These are phyloP conservation scores for Dryomyza anilis DNA, from an alignment of 2,888 invertebrate genomes.

Conservation along the genomic window DNA sequence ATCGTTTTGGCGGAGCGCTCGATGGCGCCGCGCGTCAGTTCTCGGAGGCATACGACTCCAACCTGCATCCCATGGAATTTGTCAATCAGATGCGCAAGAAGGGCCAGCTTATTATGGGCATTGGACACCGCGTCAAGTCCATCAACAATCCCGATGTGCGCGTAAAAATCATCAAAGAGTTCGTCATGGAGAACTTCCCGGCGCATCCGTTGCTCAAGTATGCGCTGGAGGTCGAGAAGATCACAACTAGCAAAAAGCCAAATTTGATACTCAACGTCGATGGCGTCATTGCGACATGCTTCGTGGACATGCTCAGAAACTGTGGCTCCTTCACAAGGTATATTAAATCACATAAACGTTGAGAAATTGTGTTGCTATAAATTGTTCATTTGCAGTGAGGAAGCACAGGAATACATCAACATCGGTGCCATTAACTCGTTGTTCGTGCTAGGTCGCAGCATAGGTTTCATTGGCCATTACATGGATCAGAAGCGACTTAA, in stretches of 20 bases:
- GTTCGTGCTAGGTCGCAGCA: constrained; percentile 96
- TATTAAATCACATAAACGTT: constrained; percentile 31
- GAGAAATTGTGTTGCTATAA: background rate
- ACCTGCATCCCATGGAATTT: constrained; percentile 96
- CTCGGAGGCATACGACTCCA: constrained; percentile 93
- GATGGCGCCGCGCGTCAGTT: constrained; percentile 98
- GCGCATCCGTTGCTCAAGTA: constrained; percentile 92
- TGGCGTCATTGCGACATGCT: constrained; percentile 96
- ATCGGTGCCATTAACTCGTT: constrained; percentile 98
- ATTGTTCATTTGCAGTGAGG: constrained; percentile 83
- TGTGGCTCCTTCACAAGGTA: constrained; percentile 92
- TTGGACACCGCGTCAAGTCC: constrained; percentile 90
- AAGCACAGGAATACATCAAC: constrained; percentile 95
- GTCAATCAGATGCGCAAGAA: constrained; percentile 97
- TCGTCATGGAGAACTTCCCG: constrained; percentile 92
- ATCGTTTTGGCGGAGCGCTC: constrained; percentile 97
- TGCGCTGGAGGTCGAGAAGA: constrained; percentile 97
- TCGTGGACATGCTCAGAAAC: constrained; percentile 94
- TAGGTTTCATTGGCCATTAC: constrained; percentile 98
- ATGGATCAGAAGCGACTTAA: constrained; percentile 98
- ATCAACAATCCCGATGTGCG: constrained; percentile 99
- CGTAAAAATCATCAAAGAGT: constrained; percentile 95
- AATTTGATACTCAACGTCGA: constrained; percentile 99
- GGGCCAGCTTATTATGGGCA: constrained; percentile 98
- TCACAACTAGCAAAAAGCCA: constrained; percentile 99